These are phyloP conservation scores for Dromius quadrimaculatus DNA, from an alignment of 2,888 invertebrate genomes.

Conservation along the genomic window DNA sequence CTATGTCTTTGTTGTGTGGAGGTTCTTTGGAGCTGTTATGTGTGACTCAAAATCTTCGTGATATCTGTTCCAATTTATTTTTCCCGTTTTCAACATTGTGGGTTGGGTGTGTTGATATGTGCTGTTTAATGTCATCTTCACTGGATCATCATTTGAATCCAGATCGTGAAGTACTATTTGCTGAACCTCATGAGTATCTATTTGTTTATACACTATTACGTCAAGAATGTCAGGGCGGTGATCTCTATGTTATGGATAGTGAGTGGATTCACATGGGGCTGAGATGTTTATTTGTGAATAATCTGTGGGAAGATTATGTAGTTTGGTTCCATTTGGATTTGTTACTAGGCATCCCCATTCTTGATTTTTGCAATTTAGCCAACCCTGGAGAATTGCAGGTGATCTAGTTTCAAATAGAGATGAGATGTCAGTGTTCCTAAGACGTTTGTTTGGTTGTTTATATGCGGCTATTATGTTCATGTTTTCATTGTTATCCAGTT, in stretches of 20 bases:
- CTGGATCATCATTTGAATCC: conserved; percentile 8
- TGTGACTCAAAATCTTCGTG: background rate
- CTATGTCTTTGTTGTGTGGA: background rate
- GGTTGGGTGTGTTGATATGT: background rate
- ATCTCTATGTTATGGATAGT: background rate
- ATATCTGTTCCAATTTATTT: background rate
- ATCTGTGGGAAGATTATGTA: background rate
- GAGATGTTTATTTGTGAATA: background rate
- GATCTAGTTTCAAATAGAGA: background rate
- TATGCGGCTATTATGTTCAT: conserved; percentile 9
- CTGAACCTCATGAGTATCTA: background rate
- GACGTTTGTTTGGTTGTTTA: background rate
- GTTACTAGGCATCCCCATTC: background rate
- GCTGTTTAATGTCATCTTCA: conserved; percentile 3
- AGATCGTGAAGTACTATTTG: background rate
- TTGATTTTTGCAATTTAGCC: conserved; percentile 3
- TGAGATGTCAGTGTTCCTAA: background rate
- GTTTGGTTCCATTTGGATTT: conserved; percentile 3
- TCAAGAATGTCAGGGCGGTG: background rate
- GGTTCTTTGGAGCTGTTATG: background rate
- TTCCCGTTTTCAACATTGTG: background rate
- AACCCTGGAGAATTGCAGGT: conserved; percentile 5
- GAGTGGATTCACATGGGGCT: conserved; percentile 7
- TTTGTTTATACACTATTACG: background rate
- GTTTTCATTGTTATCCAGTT: background rate